Evolutionary conservation across 2,888 invertebrate species (phyloP).

Genomic region (Octodonta nipae): DNA sequence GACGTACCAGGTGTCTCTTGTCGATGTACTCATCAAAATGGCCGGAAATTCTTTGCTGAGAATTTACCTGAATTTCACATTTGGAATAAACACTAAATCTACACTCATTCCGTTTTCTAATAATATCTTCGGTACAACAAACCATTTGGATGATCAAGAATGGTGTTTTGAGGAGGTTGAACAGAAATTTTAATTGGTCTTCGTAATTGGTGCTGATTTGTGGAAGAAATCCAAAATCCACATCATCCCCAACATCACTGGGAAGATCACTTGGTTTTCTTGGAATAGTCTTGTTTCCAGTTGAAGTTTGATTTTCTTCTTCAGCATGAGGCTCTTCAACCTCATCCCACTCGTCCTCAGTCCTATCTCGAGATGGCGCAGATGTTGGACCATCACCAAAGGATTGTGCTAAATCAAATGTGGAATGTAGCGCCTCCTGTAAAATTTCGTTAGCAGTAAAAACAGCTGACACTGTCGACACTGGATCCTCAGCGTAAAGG

Average conservation of each 20-base stretch:
- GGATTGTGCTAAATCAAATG: conserved; percentile 16
- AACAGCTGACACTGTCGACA: conserved; percentile 31
- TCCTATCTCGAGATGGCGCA: conserved; percentile 14
- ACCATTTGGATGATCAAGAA: conserved; percentile 43
- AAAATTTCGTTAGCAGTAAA: conserved; percentile 32
- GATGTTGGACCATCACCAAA: too few relatives aligned
- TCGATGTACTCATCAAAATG: conserved; percentile 28
- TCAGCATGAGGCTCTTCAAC: conserved; percentile 20
- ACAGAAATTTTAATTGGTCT: conserved; percentile 29
- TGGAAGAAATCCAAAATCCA: conserved; percentile 17
- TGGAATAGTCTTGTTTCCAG: conserved; percentile 11
- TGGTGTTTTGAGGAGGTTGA: conserved; percentile 24
- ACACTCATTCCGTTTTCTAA: conserved; percentile 31
- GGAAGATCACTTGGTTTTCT: conserved; percentile 6
- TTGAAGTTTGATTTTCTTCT: conserved; percentile 15
- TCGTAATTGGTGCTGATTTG: conserved; percentile 23
- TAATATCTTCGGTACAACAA: conserved; percentile 42
- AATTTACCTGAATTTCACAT: conserved; percentile 19
- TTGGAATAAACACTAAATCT: conserved; percentile 27
- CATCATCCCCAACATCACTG: conserved; percentile 17
- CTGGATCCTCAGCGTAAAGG: conserved; percentile 30
- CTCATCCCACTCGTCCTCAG: conserved; percentile 12
- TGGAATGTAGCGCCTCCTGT: conserved; percentile 27
- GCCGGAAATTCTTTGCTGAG: conserved; percentile 19
- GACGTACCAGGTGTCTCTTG: conserved; percentile 38